These are phyloP conservation scores for Heliconius hewitsoni DNA, from an alignment of 1,140 invertebrate species.

Conservation along the genomic window DNA sequence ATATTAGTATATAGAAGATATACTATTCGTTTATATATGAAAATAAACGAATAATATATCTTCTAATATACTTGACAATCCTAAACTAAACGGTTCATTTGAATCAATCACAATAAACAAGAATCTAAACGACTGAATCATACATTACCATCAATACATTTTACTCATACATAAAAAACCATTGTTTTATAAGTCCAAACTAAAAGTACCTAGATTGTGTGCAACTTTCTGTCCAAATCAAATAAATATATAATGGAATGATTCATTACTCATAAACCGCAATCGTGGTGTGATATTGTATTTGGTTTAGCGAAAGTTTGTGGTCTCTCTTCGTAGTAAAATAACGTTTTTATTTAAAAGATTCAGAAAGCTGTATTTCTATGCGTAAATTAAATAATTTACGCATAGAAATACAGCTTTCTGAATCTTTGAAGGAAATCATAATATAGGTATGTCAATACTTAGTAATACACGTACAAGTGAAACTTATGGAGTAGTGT, in stretches of 20 bases:
- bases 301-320: slow-evolving; percentile 29
- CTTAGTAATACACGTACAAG: no score
- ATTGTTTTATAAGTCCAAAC: not conserved
- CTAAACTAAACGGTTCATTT: not conserved
- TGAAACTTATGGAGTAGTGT: no score
- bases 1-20: no score
- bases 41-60: not conserved
- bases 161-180: not conserved
- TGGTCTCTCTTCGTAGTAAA: slow-evolving; percentile 26
- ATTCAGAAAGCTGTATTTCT: no score
- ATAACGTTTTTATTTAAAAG: not conserved
- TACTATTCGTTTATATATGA: no score
- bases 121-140: not conserved
- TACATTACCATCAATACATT: not conserved
- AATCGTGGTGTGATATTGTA: slow-evolving; percentile 22
- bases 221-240: slow-evolving; percentile 3
- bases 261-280: slow-evolving; percentile 31
- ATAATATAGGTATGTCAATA: not conserved
- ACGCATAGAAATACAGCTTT: slow-evolving; percentile 2
- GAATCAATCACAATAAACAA: not conserved
- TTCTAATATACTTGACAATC: not conserved
- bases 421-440: not conserved
- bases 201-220: not conserved
- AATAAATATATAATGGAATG: slow-evolving; percentile 13
- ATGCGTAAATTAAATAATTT: not conserved